These are phyloP conservation scores for Clamator glandarius DNA, from an alignment of 2,797 vertebrate genomes.

Conservation along the genomic window DNA sequence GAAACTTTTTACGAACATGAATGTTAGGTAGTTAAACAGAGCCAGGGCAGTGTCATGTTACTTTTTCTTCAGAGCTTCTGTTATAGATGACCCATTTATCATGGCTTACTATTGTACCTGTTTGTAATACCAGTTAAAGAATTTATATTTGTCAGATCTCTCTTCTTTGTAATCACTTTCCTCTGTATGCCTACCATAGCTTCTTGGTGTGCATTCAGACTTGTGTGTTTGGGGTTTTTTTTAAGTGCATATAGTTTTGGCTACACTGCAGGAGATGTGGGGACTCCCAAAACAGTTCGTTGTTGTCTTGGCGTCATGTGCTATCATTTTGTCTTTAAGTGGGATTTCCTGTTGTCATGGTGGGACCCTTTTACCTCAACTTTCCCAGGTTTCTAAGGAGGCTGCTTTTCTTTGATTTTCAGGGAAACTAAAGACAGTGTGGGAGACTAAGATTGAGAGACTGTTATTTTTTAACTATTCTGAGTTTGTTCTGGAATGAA, in stretches of 20 bases:
- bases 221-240: not conserved
- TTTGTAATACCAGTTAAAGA: conserved; percentile 23
- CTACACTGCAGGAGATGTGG: not conserved
- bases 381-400: not conserved
- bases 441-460: not conserved
- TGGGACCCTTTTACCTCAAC: not conserved
- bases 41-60: conserved; percentile 41
- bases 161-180: conserved; percentile 16
- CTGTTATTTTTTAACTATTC: not conserved
- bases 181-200: not conserved
- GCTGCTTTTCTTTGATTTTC: not conserved
- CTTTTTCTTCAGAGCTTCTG: conserved; percentile 55
- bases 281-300: not conserved
- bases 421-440: not conserved
- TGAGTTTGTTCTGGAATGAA: not conserved
- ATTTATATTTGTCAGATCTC: conserved; percentile 30
- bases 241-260: not conserved
- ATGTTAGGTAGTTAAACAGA: conserved; percentile 48
- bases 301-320: not conserved
- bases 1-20: conserved; percentile 64
- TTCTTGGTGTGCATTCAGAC: not conserved
- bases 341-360: not conserved
- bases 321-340: not conserved
- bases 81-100: conserved; percentile 38
- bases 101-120: conserved; percentile 37